Conservation (phyloP, 1,140 invertebrate genomes). For the Magallana ariakensis region DNA sequence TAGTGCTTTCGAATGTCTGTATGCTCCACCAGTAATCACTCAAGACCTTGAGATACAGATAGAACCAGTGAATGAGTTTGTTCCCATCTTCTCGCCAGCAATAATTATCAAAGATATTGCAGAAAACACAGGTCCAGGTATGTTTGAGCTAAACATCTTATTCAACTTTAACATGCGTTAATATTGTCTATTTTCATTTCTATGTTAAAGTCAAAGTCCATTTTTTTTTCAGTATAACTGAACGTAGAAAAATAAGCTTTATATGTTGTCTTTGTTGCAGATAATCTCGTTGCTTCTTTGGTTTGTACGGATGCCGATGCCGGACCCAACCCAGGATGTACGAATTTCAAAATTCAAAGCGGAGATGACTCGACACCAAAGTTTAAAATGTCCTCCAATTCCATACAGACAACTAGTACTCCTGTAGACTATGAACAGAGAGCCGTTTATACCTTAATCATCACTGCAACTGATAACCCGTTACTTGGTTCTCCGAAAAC, state of each 20-base stretch:
- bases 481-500: neutral
- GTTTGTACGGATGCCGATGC: neutral
- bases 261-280: neutral
- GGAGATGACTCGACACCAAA: constrained; percentile 1
- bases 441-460: neutral
- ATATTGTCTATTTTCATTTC: too few species aligned
- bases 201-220: neutral
- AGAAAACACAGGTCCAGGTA: neutral
- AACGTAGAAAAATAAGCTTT: neutral
- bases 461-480: neutral
- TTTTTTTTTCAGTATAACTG: too few species aligned
- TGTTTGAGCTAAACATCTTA: neutral
- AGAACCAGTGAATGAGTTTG: neutral
- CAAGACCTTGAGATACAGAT: neutral
- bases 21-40: neutral
- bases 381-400: neutral
- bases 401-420: constrained; percentile 12
- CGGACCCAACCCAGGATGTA: neutral
- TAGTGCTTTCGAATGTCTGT: neutral
- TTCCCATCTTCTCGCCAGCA: neutral
- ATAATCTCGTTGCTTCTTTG: neutral
- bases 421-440: neutral
- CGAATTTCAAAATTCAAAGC: neutral
- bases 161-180: too few species aligned
- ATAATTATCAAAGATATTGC: neutral